phyloP scores from a whole-genome alignment of 1,140 invertebrate species.

The Vollenhovia emeryi region DNA sequence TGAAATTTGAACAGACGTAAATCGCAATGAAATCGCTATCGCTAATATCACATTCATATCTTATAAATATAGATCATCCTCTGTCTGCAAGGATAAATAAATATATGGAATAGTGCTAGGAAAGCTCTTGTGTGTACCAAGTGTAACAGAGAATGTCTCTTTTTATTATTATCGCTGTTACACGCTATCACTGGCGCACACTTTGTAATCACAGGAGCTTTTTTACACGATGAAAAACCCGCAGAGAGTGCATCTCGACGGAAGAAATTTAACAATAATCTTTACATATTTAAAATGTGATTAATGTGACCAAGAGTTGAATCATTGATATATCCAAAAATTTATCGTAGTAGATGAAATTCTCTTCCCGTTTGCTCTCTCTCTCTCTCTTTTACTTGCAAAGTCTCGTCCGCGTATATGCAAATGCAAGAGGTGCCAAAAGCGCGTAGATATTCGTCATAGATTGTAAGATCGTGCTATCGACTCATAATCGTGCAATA shows the following conservation, averaged over 20 bases:
- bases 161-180: background rate
- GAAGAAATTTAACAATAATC: slow-evolving; percentile 54
- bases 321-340: slow-evolving; percentile 70
- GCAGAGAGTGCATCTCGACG: background rate
- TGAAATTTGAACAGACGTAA: slow-evolving; percentile 40
- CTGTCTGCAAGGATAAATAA: slow-evolving; percentile 18
- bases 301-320: slow-evolving; percentile 49
- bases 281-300: slow-evolving; percentile 53
- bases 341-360: slow-evolving; percentile 62
- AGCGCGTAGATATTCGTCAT: slow-evolving; percentile 71
- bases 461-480: slow-evolving; percentile 67
- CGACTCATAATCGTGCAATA: slow-evolving; percentile 67
- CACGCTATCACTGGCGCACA: background rate
- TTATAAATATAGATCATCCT: slow-evolving; percentile 52
- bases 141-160: background rate
- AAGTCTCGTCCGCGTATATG: slow-evolving; percentile 73
- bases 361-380: slow-evolving; percentile 39
- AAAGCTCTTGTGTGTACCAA: slow-evolving; percentile 15
- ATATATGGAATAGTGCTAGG: slow-evolving; percentile 9
- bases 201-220: slow-evolving; percentile 20
- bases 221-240: background rate
- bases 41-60: slow-evolving; percentile 46
- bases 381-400: slow-evolving; percentile 67
- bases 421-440: slow-evolving; percentile 76
- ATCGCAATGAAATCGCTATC: slow-evolving; percentile 45